phyloP scores from a whole-genome alignment of 1,140 invertebrate genomes.

The Leucophenga varia region DNA sequence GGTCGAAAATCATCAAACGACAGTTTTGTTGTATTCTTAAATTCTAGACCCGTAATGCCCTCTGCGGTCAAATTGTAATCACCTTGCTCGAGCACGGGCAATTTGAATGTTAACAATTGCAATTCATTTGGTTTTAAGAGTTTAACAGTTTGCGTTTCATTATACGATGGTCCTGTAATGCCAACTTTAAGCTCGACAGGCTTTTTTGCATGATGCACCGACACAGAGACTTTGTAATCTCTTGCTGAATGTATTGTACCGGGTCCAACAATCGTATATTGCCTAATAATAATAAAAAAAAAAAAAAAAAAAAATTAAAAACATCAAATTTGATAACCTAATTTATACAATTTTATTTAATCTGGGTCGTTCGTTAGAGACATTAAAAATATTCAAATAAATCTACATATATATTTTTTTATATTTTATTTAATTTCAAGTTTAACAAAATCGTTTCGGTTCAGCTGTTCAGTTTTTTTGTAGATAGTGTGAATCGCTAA shows the following conservation, averaged over 20 bases:
- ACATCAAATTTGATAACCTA: no score
- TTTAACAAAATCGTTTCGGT: no score
- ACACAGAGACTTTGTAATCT: slow-evolving; percentile 80
- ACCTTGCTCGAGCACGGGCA: slow-evolving; percentile 76
- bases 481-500: no score
- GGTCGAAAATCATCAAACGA: slow-evolving; percentile 75
- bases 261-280: slow-evolving; percentile 80
- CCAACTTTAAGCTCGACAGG: slow-evolving; percentile 71
- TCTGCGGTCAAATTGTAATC: slow-evolving; percentile 74
- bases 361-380: no score
- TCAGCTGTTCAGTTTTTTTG: no score
- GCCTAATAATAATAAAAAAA: no score
- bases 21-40: slow-evolving; percentile 91
- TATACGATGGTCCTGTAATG: slow-evolving; percentile 71
- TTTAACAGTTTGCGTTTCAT: slow-evolving; percentile 67
- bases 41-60: slow-evolving; percentile 76
- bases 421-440: no score
- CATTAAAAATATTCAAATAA: no score
- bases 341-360: no score
- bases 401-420: no score
- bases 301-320: no score
- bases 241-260: slow-evolving; percentile 76
- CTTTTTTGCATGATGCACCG: slow-evolving; percentile 62
- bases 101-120: slow-evolving; percentile 69
- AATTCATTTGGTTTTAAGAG: slow-evolving; percentile 67